These are phyloP conservation scores for Paralichthys olivaceus DNA, from an alignment of 2,113 vertebrate genomes.

Conservation along the genomic window DNA sequence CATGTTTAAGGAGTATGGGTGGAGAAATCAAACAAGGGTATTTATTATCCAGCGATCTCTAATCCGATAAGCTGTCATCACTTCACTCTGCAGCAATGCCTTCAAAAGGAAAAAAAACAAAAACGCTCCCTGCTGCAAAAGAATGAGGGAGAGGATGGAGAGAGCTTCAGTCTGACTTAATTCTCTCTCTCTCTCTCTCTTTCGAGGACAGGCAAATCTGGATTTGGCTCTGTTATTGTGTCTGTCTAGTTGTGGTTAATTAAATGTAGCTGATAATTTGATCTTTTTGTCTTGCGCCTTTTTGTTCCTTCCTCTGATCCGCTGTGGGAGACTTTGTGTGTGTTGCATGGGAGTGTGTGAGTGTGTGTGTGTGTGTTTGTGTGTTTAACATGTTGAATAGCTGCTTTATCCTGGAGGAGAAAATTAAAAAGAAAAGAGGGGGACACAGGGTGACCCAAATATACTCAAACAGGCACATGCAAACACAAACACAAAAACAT, in stretches of 20 bases:
- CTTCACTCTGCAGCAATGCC: conserved; percentile 74
- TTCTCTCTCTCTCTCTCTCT: conserved; percentile 49
- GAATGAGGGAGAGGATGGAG: conserved; percentile 25
- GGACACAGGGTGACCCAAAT: conserved; percentile 17
- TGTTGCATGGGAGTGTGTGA: conserved; percentile 4
- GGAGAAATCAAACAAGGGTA: conserved; percentile 78
- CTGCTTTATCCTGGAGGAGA: conserved; percentile 29
- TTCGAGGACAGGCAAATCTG: conserved; percentile 56
- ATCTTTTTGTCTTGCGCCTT: conserved; percentile 75
- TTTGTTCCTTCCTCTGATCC: conserved; percentile 60
- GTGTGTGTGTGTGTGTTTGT: conserved; percentile 1
- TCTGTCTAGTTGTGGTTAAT: conserved; percentile 78
- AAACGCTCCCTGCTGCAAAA: conserved; percentile 41
- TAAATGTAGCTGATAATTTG: conserved; percentile 81
- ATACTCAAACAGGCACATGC: conserved; percentile 18
- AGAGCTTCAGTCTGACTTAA: conserved; percentile 15
- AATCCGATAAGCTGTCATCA: conserved; percentile 82
- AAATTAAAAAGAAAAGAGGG: background rate
- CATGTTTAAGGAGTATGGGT: conserved; percentile 76
- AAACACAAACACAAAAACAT: background rate
- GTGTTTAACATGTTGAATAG: conserved; percentile 54
- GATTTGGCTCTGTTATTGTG: conserved; percentile 75
- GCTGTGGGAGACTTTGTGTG: conserved; percentile 41
- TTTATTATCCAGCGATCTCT: conserved; percentile 79
- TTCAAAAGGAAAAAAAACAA: conserved; percentile 27